Evolutionary conservation across 2,113 vertebrate genomes (phyloP).

Genomic region (Propithecus coquereli): DNA sequence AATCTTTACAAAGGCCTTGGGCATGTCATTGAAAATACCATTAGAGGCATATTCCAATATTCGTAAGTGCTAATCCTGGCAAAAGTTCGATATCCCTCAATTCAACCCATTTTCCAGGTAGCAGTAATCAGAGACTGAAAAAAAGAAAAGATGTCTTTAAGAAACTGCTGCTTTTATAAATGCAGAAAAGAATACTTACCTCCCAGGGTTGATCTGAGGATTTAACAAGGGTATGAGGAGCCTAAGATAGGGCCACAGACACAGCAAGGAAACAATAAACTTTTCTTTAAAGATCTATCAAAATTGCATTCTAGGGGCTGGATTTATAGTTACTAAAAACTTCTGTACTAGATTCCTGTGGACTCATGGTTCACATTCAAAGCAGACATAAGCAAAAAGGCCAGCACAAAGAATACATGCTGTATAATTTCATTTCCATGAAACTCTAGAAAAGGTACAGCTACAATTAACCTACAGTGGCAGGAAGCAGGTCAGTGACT

Average conservation of each 20-base stretch:
- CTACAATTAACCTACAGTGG: background rate
- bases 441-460: background rate
- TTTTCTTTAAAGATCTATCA: background rate
- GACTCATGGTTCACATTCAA: background rate
- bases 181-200: background rate
- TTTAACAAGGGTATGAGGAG: background rate
- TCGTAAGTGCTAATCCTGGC: background rate
- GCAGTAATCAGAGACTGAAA: background rate
- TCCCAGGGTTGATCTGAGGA: background rate
- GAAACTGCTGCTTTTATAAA: background rate
- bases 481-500: background rate
- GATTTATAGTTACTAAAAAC: background rate
- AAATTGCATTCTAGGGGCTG: background rate
- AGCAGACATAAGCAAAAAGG: background rate
- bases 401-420: background rate
- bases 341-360: background rate
- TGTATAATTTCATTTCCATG: background rate
- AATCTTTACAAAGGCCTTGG: background rate
- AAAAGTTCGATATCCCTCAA: background rate
- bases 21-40: background rate
- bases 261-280: background rate
- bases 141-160: background rate
- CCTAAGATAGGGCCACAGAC: background rate
- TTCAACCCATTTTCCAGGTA: background rate
- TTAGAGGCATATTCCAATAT: background rate